Conservation (phyloP, 2,797 vertebrate species). For the Lophotriccus pileatus region DNA sequence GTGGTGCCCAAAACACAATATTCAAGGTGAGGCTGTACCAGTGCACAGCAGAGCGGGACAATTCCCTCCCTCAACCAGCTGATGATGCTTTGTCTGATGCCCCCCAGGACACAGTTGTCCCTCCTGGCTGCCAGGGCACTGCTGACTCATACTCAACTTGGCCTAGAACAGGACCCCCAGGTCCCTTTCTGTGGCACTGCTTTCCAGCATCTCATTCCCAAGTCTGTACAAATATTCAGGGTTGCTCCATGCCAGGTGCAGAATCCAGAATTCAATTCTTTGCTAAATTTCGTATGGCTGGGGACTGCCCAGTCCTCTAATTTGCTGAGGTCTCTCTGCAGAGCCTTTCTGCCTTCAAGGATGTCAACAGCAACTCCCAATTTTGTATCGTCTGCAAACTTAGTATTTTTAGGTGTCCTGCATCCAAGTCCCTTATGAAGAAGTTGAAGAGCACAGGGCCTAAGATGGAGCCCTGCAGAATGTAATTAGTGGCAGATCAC, state of each 20-base stretch:
- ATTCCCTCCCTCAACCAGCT: neutral
- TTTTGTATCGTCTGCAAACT: neutral
- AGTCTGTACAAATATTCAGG: no score
- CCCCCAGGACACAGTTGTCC: accelerated
- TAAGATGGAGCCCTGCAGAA: no score
- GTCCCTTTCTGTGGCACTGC: neutral
- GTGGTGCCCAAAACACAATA: accelerated
- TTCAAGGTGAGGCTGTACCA: accelerated
- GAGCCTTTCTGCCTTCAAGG: neutral
- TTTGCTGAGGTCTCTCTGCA: neutral
- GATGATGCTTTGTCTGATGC: neutral
- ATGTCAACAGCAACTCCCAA: neutral
- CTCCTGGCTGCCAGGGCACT: neutral
- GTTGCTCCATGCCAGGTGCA: neutral
- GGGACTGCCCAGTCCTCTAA: accelerated
- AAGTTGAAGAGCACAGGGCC: neutral
- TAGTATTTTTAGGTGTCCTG: neutral
- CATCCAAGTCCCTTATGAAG: neutral
- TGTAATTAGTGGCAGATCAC: neutral
- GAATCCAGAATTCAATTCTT: neutral
- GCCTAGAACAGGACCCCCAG: accelerated
- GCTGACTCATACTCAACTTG: accelerated
- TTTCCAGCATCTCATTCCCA: neutral
- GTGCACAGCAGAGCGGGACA: accelerated
- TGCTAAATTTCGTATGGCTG: neutral